These are phyloP conservation scores for Sphaeramia orbicularis DNA, from an alignment of 2,797 vertebrate species.

Conservation along the genomic window DNA sequence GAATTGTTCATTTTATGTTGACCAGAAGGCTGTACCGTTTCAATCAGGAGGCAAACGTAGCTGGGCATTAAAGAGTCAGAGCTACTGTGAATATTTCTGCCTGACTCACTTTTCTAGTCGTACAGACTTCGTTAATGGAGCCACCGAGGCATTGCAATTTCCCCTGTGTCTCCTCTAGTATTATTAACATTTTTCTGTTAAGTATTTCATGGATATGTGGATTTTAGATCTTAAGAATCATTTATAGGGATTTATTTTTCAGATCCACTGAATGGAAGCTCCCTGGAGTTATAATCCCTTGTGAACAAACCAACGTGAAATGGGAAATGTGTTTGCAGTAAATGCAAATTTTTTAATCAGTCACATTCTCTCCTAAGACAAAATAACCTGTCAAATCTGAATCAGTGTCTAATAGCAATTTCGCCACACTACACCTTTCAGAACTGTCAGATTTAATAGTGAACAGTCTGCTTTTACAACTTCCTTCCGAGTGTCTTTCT, in stretches of 20 bases:
- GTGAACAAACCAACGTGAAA: conserved; percentile 7
- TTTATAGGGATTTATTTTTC: conserved; percentile 26
- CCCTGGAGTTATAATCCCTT: no score
- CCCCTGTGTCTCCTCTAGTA: not conserved
- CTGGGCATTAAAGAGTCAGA: not conserved
- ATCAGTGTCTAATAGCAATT: conserved; percentile 43
- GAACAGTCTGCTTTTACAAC: conserved; percentile 6
- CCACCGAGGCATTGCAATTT: conserved; percentile 12
- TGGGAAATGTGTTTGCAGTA: conserved; percentile 27
- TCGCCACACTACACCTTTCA: conserved; percentile 59
- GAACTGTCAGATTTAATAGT: conserved; percentile 41
- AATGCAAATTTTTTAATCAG: conserved; percentile 7
- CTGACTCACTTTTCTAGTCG: conserved; percentile 13
- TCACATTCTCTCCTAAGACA: not conserved
- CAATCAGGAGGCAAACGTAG: not conserved
- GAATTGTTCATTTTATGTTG: not conserved
- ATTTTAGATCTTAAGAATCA: conserved; percentile 18
- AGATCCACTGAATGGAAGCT: conserved; percentile 4
- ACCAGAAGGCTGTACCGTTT: not conserved
- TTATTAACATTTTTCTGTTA: conserved; percentile 2
- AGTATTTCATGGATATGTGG: conserved; percentile 11
- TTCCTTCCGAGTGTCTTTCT: no score
- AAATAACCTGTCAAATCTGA: conserved; percentile 48
- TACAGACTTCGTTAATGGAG: conserved; percentile 7
- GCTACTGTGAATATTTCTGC: not conserved